phyloP scores from a whole-genome alignment of 2,888 invertebrate species.

The Eupithecia subfuscata region DNA sequence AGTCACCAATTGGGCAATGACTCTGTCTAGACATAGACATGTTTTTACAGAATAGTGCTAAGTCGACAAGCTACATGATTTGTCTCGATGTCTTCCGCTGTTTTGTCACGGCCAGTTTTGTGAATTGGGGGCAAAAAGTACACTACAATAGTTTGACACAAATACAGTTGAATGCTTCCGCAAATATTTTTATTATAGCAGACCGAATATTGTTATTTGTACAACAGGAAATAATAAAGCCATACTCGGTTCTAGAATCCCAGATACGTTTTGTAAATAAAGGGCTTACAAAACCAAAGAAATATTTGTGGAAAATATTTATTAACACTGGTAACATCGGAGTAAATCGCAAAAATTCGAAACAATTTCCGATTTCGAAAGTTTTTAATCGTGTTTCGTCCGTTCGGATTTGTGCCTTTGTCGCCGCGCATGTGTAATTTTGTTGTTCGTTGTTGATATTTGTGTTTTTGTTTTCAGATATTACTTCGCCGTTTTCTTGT shows the following conservation, averaged over 20 bases:
- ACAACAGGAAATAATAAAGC: not conserved
- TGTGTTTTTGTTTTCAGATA: too few relatives aligned
- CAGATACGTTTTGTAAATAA: not conserved
- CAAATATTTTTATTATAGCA: not conserved
- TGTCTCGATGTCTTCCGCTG: conserved; percentile 7
- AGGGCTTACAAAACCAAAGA: too few relatives aligned
- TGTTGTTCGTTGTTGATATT: too few relatives aligned
- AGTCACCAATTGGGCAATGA: not conserved
- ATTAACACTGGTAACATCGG: too few relatives aligned
- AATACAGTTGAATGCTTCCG: conserved; percentile 11
- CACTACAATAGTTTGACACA: conserved; percentile 11
- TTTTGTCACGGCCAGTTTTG: conserved; percentile 12
- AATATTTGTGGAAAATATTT: too few relatives aligned
- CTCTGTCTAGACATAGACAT: not conserved
- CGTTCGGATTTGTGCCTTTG: too few relatives aligned
- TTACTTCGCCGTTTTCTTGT: too few relatives aligned
- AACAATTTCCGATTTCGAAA: too few relatives aligned
- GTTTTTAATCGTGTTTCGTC: too few relatives aligned
- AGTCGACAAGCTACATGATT: conserved; percentile 1
- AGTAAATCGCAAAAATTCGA: too few relatives aligned
- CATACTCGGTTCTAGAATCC: not conserved
- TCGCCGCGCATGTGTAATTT: too few relatives aligned
- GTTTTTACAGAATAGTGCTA: not conserved
- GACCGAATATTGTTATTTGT: not conserved
- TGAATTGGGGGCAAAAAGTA: not conserved